phyloP scores from a whole-genome alignment of 2,888 invertebrate genomes.

The Tanytarsus gracilentus region DNA sequence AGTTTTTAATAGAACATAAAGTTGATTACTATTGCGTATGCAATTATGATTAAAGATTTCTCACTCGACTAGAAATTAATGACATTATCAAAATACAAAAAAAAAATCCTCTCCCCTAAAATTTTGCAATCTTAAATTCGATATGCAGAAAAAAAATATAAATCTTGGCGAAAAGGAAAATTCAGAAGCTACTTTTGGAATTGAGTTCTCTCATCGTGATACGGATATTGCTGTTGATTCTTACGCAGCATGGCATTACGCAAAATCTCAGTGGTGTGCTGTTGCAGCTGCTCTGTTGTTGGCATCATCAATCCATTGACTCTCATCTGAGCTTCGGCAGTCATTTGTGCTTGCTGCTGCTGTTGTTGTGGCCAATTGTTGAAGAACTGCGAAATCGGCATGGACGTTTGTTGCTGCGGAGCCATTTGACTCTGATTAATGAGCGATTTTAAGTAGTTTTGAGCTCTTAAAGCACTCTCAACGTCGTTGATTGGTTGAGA shows the following conservation, averaged over 20 bases:
- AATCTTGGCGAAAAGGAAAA: background rate
- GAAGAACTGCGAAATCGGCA: conserved; percentile 7
- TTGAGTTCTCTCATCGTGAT: conserved; percentile 7
- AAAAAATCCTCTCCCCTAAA: too few relatives aligned
- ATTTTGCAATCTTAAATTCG: background rate
- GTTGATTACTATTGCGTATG: too few relatives aligned
- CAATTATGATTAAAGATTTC: too few relatives aligned
- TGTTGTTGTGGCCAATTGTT: background rate
- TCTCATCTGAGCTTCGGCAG: background rate
- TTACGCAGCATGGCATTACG: conserved; percentile 18
- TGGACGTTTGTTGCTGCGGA: background rate
- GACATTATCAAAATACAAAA: too few relatives aligned
- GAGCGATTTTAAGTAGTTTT: background rate
- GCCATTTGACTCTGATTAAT: background rate
- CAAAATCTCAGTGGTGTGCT: conserved; percentile 16
- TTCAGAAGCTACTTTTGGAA: background rate
- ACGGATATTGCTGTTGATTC: background rate
- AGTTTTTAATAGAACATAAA: too few relatives aligned
- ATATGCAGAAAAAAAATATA: background rate
- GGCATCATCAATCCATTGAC: background rate
- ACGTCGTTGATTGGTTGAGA: conserved; percentile 6
- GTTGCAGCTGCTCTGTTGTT: conserved; percentile 14
- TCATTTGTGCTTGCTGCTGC: background rate
- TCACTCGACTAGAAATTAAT: too few relatives aligned
- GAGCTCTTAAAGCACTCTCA: background rate